Evolutionary conservation across 92 coral and sea anemone genomes (phyloP).

Genomic region (Zoanthus sociatus): DNA sequence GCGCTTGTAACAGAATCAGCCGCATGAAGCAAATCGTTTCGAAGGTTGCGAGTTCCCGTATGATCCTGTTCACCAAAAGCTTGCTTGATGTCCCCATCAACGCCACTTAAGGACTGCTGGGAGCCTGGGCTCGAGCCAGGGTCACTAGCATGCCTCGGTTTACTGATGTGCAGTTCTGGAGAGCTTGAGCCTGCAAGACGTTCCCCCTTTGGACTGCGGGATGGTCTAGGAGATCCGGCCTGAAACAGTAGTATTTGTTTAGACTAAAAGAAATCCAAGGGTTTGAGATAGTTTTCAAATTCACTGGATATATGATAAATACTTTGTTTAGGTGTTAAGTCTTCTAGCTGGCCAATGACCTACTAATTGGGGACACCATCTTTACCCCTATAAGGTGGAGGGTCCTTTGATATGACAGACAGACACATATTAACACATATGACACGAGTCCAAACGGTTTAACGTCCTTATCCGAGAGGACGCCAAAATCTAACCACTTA

Average conservation of each 20-base stretch:
- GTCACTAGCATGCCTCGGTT: slow-evolving; percentile 62
- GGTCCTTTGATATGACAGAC: too few relatives aligned
- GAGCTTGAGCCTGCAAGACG: slow-evolving; percentile 61
- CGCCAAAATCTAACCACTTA: too few relatives aligned
- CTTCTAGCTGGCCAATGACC: too few relatives aligned
- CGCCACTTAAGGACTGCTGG: slow-evolving; percentile 80
- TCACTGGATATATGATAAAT: too few relatives aligned
- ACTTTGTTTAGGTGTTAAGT: too few relatives aligned
- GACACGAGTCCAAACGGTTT: too few relatives aligned
- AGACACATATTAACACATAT: too few relatives aligned
- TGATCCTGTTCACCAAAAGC: slow-evolving; percentile 82
- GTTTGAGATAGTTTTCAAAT: neutral
- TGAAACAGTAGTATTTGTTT: slow-evolving; percentile 30
- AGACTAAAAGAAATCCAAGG: neutral
- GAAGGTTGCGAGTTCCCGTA: slow-evolving; percentile 77
- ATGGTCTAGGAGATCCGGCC: slow-evolving; percentile 96
- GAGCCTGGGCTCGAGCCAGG: slow-evolving; percentile 70
- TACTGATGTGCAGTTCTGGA: slow-evolving; percentile 57
- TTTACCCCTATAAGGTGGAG: too few relatives aligned
- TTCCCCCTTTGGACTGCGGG: slow-evolving; percentile 79
- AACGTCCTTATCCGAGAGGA: too few relatives aligned
- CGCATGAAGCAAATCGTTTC: slow-evolving; percentile 90
- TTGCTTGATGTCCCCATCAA: slow-evolving; percentile 89
- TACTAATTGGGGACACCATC: too few relatives aligned
- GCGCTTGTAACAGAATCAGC: slow-evolving; percentile 99